Conservation (phyloP, 2,888 invertebrate genomes). For the Mongoloraphidia duomilia region DNA sequence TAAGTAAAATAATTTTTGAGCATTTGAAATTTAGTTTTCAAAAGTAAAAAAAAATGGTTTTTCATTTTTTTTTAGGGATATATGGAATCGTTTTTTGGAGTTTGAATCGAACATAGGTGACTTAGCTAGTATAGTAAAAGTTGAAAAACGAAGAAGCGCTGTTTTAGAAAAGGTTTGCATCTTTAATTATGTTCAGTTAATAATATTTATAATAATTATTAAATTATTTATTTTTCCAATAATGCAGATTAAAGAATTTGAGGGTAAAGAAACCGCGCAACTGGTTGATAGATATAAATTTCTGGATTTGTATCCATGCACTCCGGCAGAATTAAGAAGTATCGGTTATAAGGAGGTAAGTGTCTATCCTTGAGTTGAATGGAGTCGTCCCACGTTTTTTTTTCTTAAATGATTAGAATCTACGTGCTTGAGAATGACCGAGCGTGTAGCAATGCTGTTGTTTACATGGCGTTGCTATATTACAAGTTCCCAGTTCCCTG, state of each 20-base stretch:
- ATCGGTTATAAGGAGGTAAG: slow-evolving; percentile 46
- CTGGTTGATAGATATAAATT: slow-evolving; percentile 94
- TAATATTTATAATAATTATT: background rate
- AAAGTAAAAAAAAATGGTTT: too few species aligned
- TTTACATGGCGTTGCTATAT: too few species aligned
- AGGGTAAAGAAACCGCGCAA: slow-evolving; percentile 93
- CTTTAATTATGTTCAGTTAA: background rate
- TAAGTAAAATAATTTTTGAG: too few species aligned
- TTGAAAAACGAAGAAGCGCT: slow-evolving; percentile 83
- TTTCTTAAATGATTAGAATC: too few species aligned
- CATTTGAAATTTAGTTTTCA: too few species aligned
- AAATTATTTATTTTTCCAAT: slow-evolving; percentile 6
- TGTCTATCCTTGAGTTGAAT: background rate
- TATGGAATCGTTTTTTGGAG: slow-evolving; percentile 97
- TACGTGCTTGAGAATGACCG: too few species aligned
- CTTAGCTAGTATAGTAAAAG: slow-evolving; percentile 91
- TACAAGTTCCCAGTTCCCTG: too few species aligned
- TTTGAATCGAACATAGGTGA: slow-evolving; percentile 99
- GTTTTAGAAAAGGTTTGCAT: slow-evolving; percentile 69
- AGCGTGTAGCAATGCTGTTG: too few species aligned
- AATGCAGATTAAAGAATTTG: slow-evolving; percentile 77
- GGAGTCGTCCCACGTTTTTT: too few species aligned
- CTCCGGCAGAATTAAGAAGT: slow-evolving; percentile 74
- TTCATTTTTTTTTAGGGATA: slow-evolving; percentile 45
- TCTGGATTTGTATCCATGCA: slow-evolving; percentile 87